phyloP scores from a whole-genome alignment of 2,113 vertebrate genomes.

The Mastomys coucha region DNA sequence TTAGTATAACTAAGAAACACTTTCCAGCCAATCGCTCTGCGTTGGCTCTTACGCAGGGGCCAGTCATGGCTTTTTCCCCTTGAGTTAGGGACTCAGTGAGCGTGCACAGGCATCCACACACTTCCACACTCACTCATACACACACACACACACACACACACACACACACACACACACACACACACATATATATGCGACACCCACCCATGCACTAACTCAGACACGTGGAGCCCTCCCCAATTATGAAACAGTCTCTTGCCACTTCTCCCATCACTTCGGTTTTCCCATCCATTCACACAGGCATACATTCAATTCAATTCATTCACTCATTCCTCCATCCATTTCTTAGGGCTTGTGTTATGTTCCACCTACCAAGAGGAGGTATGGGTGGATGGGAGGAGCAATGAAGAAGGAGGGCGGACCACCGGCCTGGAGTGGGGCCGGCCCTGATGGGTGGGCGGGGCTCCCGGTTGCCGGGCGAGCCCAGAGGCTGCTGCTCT shows the following conservation, averaged over 20 bases:
- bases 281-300: background rate
- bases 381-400: background rate
- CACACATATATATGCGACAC: fast-evolving
- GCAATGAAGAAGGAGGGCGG: background rate
- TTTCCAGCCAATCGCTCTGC: background rate
- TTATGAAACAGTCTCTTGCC: background rate
- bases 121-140: fast-evolving
- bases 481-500: fast-evolving
- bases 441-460: background rate
- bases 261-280: background rate
- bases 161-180: fast-evolving
- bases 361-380: background rate
- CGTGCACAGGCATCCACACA: background rate
- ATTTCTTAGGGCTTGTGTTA: background rate
- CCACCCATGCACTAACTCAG: background rate
- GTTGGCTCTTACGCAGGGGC: background rate
- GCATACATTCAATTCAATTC: no score
- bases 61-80: background rate
- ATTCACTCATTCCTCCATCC: background rate
- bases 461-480: background rate
- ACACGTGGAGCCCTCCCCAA: background rate
- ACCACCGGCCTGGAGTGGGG: background rate
- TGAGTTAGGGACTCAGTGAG: background rate
- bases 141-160: background rate
- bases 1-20: background rate